These are phyloP conservation scores for Thunnus thynnus DNA, from an alignment of 2,113 vertebrate genomes.

Conservation along the genomic window DNA sequence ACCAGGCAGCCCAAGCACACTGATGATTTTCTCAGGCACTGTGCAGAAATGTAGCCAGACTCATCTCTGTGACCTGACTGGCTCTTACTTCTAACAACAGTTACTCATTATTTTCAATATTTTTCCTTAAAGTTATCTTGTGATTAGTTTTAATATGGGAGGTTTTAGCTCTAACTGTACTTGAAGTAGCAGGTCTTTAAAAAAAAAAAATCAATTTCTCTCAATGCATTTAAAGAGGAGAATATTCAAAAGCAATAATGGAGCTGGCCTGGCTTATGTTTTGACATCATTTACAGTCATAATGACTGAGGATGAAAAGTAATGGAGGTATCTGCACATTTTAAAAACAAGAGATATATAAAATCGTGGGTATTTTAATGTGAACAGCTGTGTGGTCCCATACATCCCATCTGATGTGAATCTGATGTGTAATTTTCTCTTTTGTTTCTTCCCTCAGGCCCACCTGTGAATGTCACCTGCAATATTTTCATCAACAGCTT, in stretches of 20 bases:
- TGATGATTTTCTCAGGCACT: neutral
- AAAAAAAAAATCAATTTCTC: neutral
- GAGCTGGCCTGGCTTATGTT: neutral
- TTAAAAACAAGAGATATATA: slow-evolving; percentile 11
- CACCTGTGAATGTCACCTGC: slow-evolving; percentile 95
- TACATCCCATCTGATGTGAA: slow-evolving; percentile 20
- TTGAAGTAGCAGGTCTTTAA: slow-evolving; percentile 3
- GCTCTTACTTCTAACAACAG: neutral
- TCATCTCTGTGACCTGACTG: neutral
- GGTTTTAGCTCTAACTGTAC: neutral
- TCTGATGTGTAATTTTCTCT: slow-evolving; percentile 25
- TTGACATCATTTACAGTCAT: slow-evolving; percentile 4
- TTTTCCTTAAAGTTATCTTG: neutral
- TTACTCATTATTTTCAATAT: neutral
- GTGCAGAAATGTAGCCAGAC: neutral
- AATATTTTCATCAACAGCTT: slow-evolving; percentile 99
- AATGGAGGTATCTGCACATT: slow-evolving; percentile 9
- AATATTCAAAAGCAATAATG: neutral
- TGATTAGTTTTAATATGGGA: neutral
- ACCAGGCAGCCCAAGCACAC: neutral
- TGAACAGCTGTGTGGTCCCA: slow-evolving; percentile 4
- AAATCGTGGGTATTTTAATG: neutral
- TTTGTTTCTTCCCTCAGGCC: slow-evolving; percentile 82
- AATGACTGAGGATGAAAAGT: slow-evolving; percentile 1
- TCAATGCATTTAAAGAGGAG: neutral